Evolutionary conservation across 2,797 vertebrate species (phyloP).

Genomic region (Phataginus tetradactyla): DNA sequence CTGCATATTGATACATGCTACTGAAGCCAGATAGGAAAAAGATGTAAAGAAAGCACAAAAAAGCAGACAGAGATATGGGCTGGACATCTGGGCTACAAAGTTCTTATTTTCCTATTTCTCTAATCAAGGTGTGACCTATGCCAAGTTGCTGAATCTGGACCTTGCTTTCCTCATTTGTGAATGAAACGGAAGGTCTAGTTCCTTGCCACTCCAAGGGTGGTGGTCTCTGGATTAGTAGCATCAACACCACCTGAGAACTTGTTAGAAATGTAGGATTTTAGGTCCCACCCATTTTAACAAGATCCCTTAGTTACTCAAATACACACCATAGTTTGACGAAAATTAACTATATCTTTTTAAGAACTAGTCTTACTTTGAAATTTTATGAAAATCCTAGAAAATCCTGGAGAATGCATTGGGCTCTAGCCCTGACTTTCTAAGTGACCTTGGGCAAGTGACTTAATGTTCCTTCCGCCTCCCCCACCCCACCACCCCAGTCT

Average conservation of each 20-base stretch:
- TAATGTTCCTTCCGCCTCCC: background rate
- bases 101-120: too few species aligned
- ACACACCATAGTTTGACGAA: background rate
- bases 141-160: background rate
- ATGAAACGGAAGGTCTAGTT: background rate
- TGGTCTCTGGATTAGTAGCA: background rate
- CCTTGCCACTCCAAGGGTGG: background rate
- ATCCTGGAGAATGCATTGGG: background rate
- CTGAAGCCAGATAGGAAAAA: too few species aligned
- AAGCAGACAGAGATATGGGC: too few species aligned
- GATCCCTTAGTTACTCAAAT: background rate
- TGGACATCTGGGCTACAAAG: too few species aligned
- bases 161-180: background rate
- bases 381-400: background rate
- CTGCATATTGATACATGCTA: too few species aligned
- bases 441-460: background rate
- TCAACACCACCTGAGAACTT: background rate
- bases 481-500: background rate
- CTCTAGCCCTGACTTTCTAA: background rate
- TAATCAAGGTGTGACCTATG: too few species aligned
- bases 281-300: background rate
- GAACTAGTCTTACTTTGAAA: background rate
- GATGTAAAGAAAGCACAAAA: too few species aligned
- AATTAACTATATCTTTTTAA: background rate
- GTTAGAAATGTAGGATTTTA: background rate